Evolutionary conservation across 2,113 vertebrate genomes (phyloP).

Genomic region (Stictonetta naevosa): DNA sequence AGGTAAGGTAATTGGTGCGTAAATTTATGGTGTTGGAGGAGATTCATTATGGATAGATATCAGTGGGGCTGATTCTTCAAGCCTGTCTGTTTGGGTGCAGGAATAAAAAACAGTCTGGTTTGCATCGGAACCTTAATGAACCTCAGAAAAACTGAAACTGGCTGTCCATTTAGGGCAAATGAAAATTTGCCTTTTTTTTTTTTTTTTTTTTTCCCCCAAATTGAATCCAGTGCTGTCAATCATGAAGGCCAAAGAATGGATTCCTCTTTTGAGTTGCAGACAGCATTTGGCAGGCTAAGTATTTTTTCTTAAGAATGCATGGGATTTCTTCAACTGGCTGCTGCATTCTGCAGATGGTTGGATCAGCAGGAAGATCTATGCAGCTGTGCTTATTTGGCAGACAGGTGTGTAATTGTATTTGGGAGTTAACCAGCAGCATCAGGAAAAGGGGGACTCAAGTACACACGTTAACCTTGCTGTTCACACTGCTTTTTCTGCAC

Average conservation of each 20-base stretch:
- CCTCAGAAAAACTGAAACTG: not conserved
- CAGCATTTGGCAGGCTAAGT: not conserved
- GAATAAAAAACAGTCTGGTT: not conserved
- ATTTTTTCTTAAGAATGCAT: not conserved
- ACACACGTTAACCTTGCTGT: not conserved
- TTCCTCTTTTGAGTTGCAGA: not conserved
- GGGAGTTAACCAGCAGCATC: not conserved
- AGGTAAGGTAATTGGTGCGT: not conserved
- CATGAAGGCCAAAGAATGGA: not conserved
- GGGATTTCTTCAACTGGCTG: not conserved
- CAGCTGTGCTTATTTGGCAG: slow-evolving; percentile 10
- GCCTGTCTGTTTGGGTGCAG: not conserved
- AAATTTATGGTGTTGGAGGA: not conserved
- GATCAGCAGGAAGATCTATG: not conserved
- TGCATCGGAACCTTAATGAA: not conserved
- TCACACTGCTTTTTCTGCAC: not conserved
- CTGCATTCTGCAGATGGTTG: slow-evolving; percentile 34
- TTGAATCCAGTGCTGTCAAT: not conserved
- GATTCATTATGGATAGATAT: not conserved
- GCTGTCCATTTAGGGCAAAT: not conserved
- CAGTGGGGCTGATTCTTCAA: not conserved
- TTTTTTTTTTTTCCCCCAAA: not conserved
- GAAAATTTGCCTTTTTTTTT: no score
- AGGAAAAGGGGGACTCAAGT: not conserved
- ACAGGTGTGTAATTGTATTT: not conserved